Base-by-base conservation (phyloP, 2,888 invertebrate genomes). In the Chromoteleia sp. region DNA sequence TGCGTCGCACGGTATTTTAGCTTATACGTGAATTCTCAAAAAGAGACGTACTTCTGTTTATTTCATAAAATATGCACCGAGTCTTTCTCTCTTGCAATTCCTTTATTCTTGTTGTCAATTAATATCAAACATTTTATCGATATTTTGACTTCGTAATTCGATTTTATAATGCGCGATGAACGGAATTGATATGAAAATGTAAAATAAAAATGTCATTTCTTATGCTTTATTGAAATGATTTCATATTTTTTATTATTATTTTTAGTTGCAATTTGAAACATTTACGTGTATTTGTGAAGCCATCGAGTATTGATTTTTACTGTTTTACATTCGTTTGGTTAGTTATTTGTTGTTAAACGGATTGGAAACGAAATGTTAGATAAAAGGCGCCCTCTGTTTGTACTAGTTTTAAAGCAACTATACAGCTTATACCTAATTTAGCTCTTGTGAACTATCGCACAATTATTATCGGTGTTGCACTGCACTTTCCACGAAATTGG, bases 401-500 rank as follows among this genome's bases (percentile, higher is more conserved):
- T 41, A 21, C 19, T 43, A 45, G 48, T 30, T 70, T 71, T 56
- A 12, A 39, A 48, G 39, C 39, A 36, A 67, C 17, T 59, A 17
- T 39, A 43, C 30, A 39, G 36, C 36, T 33, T 67, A 70, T 63
- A 56, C n/a, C 43, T 75, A 80, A 61, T 74, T 74, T 54, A 36
- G 19, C 52, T 71, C 39, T 14, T 48, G 56, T 36, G 52, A 59
- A 21, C 65, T 43, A 67, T 52, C 33, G 65, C 17, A 19, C 61
- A 58, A 68, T 79, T 74, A 74, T 70, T 67, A 70, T 80, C 63
- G 41, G 50, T 30, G 50, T 43, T 50, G 68, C 68, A 50, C 58
- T 25, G 63, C 68, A 75, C 45, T 80, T 75, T 74, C 52, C 61
- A 39, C 50, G 19, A 74, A 74, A 79, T 79, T 74, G 74, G 68